Percentiles rank a stretch among this genome's conserved stretches.
Evolutionary conservation across 2,888 invertebrate species (phyloP).

Genomic region (Mycalesis mineus): DNA sequence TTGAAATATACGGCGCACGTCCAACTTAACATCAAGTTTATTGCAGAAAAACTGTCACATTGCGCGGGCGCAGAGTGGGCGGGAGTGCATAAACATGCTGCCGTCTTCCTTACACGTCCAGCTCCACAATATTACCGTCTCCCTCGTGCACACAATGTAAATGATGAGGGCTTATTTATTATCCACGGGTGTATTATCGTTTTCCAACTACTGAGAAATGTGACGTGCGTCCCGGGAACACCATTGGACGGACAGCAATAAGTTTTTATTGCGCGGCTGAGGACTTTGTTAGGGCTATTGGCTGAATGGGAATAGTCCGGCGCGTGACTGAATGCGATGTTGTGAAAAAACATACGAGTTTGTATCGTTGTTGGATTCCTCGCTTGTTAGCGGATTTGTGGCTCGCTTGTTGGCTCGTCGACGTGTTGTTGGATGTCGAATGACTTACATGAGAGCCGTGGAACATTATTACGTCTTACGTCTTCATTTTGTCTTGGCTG

Average conservation of each 20-base stretch:
- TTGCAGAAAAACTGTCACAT: conserved; percentile 57
- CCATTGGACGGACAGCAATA: conserved; percentile 29
- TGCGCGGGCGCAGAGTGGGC: conserved; percentile 47
- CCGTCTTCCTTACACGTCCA: conserved; percentile 39
- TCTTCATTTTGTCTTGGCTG: too few relatives aligned
- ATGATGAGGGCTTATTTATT: conserved; percentile 61
- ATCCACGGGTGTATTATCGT: conserved; percentile 42
- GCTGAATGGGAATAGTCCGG: conserved; percentile 7
- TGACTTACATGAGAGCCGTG: neutral
- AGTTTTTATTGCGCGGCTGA: conserved; percentile 26
- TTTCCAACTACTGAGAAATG: conserved; percentile 32
- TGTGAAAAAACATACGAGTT: neutral
- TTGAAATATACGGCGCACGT: conserved; percentile 25
- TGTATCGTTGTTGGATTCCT: neutral
- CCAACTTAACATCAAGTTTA: conserved; percentile 39
- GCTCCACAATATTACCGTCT: conserved; percentile 12
- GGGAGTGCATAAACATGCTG: conserved; percentile 52
- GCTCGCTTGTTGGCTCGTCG: neutral
- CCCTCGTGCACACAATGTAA: conserved; percentile 46
- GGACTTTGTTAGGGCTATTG: conserved; percentile 12
- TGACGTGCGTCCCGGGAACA: conserved; percentile 17
- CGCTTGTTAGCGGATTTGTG: conserved; percentile 12
- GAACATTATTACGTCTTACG: neutral
- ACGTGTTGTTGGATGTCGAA: neutral
- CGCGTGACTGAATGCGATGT: conserved; percentile 12